Conservation (phyloP, 2,797 vertebrate species). For the Euphonia xanthogaster region DNA sequence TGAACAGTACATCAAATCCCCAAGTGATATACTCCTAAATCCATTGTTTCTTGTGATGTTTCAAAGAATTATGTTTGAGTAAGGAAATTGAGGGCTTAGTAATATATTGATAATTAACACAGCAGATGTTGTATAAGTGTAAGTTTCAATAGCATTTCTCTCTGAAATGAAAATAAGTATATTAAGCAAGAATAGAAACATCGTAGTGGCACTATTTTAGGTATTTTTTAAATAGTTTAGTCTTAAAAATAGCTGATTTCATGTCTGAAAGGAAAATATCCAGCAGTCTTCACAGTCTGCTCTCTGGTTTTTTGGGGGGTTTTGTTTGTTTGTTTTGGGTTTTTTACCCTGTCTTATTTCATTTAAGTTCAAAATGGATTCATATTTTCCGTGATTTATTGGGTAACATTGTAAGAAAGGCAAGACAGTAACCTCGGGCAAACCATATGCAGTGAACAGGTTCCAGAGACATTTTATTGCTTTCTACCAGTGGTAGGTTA, state of each 20-base stretch:
- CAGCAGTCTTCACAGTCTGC: background rate
- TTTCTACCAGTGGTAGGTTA: constrained; percentile 56
- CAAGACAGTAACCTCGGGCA: constrained; percentile 68
- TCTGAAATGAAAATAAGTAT: background rate
- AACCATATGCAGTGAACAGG: constrained; percentile 63
- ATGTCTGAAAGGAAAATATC: background rate
- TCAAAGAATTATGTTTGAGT: constrained; percentile 32
- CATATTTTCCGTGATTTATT: constrained; percentile 60
- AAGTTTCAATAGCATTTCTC: background rate
- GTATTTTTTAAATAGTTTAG: background rate
- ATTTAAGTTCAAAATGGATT: constrained; percentile 18
- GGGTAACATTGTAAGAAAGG: constrained; percentile 34
- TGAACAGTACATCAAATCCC: constrained; percentile 18
- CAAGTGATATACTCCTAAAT: constrained; percentile 33
- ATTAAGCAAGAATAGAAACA: background rate
- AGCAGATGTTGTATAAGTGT: constrained; percentile 44
- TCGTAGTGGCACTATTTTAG: background rate
- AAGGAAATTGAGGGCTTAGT: constrained; percentile 43
- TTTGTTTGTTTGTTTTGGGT: too few species aligned
- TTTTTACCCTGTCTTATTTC: background rate
- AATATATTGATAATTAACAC: constrained; percentile 53
- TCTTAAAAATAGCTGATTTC: background rate
- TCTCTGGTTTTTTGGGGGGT: background rate
- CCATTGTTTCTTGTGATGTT: constrained; percentile 26
- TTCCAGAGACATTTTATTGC: constrained; percentile 57